A percentile compares a stretch with the other conserved stretches of the same genome.
Evolutionary conservation across 2,888 invertebrate species (phyloP).

Genomic region (Leptarthrus brevirostris): DNA sequence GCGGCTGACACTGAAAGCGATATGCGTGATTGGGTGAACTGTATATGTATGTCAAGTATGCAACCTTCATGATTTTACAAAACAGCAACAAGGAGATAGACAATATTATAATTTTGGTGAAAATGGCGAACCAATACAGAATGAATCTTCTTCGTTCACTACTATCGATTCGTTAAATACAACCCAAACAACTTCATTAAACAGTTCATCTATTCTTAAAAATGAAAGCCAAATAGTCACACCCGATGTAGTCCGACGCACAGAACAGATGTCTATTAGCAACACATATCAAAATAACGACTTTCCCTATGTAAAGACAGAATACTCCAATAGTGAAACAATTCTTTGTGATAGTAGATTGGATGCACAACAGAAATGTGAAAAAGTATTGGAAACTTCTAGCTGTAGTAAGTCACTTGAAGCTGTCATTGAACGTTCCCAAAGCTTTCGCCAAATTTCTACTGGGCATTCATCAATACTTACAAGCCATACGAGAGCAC

Average conservation of each 20-base stretch:
- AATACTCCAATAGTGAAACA: conserved; percentile 64
- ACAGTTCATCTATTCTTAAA: conserved; percentile 14
- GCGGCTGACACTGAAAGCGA: conserved; percentile 92
- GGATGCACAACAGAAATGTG: no score
- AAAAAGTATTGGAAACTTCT: no score
- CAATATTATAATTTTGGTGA: conserved; percentile 58
- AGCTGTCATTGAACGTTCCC: conserved; percentile 55
- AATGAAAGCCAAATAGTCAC: conserved; percentile 21
- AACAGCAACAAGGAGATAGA: conserved; percentile 59
- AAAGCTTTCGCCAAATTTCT: conserved; percentile 44
- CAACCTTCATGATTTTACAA: conserved; percentile 76
- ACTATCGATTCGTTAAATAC: not conserved
- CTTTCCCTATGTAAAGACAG: conserved; percentile 64
- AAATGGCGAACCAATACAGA: conserved; percentile 27
- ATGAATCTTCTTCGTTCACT: not conserved
- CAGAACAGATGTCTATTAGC: conserved; percentile 50
- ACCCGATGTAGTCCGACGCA: conserved; percentile 47
- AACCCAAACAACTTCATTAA: conserved; percentile 8
- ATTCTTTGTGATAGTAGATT: conserved; percentile 59
- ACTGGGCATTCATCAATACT: not conserved
- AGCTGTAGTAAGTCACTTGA: not conserved
- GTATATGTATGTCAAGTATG: conserved; percentile 94
- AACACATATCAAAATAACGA: conserved; percentile 59
- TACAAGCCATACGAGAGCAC: conserved; percentile 50
- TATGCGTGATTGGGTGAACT: conserved; percentile 96